These are phyloP conservation scores for Hartigia nigra DNA, from an alignment of 2,888 invertebrate species.

Conservation along the genomic window DNA sequence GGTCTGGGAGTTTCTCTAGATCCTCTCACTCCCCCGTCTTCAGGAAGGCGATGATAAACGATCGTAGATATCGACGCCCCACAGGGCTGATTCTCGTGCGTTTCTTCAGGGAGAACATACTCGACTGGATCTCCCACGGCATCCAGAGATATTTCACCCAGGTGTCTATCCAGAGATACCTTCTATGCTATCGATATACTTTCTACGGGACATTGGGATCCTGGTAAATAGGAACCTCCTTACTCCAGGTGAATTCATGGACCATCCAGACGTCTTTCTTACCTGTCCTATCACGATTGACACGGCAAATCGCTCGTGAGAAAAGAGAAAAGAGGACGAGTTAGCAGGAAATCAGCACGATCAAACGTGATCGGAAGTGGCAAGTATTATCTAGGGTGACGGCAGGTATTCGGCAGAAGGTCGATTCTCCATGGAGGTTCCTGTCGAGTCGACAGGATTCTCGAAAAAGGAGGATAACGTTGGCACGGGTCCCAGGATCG, in stretches of 20 bases:
- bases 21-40: background rate
- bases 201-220: background rate
- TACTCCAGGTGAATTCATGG: background rate
- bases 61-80: background rate
- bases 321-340: background rate
- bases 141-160: background rate
- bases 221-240: background rate
- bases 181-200: background rate
- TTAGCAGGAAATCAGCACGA: background rate
- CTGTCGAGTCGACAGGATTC: background rate
- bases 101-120: background rate
- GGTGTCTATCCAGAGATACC: background rate
- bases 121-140: background rate
- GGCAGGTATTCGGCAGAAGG: background rate
- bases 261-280: background rate
- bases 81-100: background rate
- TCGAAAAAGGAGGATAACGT: background rate
- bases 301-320: background rate
- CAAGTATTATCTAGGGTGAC: background rate
- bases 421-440: background rate
- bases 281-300: background rate
- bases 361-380: background rate
- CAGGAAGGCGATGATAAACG: background rate
- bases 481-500: constrained; percentile 1
- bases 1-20: background rate